Conservation (phyloP, 2,888 invertebrate species). For the Epinotia demarniana region DNA sequence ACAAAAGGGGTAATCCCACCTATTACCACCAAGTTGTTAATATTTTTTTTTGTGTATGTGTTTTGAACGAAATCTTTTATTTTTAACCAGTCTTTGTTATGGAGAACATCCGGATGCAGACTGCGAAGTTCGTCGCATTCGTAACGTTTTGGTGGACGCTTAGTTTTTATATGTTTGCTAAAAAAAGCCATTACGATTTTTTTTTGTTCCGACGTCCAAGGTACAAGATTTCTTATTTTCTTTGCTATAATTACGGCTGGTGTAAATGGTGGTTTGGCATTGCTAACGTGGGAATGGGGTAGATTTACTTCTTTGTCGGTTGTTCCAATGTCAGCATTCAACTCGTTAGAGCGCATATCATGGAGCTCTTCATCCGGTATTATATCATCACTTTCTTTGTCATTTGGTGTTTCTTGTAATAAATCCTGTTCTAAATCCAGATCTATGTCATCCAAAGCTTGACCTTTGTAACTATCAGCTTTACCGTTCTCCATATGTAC, state of each 20-base stretch:
- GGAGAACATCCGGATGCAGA: conserved; percentile 46
- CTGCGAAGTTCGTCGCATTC: conserved; percentile 50
- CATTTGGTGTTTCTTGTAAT: neutral
- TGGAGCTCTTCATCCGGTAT: conserved; percentile 1
- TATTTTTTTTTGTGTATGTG: conserved; percentile 38
- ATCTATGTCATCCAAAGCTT: too few species aligned
- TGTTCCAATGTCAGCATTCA: too few species aligned
- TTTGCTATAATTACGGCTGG: conserved; percentile 3
- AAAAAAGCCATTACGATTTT: conserved; percentile 47
- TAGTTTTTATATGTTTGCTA: conserved; percentile 50
- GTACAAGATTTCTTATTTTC: conserved; percentile 47
- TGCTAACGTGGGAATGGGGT: neutral
- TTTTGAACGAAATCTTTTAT: conserved; percentile 54
- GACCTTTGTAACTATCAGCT: too few species aligned
- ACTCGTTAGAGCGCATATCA: neutral
- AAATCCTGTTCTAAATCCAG: neutral
- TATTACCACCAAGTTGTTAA: too few species aligned
- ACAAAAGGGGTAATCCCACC: too few species aligned
- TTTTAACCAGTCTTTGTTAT: conserved; percentile 54
- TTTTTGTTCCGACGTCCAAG: conserved; percentile 53
- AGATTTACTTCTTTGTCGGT: too few species aligned
- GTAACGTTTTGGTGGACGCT: conserved; percentile 51
- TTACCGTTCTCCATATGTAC: too few species aligned
- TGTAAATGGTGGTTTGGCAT: neutral
- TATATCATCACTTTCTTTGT: conserved; percentile 9